Evolutionary conservation across 2,888 invertebrate species (phyloP).

Genomic region (Stegana nigrithorax): DNA sequence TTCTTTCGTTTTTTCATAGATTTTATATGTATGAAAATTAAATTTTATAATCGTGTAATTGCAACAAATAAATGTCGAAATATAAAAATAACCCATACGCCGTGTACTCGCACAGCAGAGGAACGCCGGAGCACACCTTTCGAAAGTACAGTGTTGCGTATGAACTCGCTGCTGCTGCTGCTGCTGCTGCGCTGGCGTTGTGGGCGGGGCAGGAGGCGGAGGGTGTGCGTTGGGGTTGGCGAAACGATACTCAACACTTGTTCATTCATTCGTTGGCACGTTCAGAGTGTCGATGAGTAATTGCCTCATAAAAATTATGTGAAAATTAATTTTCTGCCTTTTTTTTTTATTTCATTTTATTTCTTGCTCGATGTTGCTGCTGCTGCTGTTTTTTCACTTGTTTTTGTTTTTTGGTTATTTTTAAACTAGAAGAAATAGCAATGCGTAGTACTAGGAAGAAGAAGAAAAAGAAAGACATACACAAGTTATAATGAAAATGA

Average conservation of each 20-base stretch:
- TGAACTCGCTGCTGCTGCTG: background rate
- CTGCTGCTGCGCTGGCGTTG: background rate
- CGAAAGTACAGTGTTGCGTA: too few species aligned
- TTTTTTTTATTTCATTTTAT: constrained; percentile 6
- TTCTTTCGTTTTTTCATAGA: constrained; percentile 10
- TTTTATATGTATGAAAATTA: constrained; percentile 13
- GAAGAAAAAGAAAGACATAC: constrained; percentile 28
- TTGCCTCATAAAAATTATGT: constrained; percentile 61
- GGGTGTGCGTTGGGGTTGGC: background rate
- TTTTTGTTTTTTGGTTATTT: constrained; percentile 34
- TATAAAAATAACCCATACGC: constrained; percentile 8
- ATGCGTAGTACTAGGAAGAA: background rate
- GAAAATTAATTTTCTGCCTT: constrained; percentile 58
- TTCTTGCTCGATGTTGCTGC: background rate
- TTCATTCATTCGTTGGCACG: background rate
- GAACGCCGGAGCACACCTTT: too few species aligned
- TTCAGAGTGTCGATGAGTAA: constrained; percentile 55
- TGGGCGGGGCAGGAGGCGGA: background rate
- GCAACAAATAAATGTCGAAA: constrained; percentile 4
- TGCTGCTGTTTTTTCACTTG: constrained; percentile 23
- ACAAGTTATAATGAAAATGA: constrained; percentile 26
- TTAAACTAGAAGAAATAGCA: constrained; percentile 27
- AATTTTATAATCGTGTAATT: constrained; percentile 19
- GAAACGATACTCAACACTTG: too few species aligned
- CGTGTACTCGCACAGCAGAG: background rate